Evolutionary conservation across 2,113 vertebrate species (phyloP), one percentile per base, ranked within the genome.

Genomic region (Pelvicachromis taeniatus): DNA sequence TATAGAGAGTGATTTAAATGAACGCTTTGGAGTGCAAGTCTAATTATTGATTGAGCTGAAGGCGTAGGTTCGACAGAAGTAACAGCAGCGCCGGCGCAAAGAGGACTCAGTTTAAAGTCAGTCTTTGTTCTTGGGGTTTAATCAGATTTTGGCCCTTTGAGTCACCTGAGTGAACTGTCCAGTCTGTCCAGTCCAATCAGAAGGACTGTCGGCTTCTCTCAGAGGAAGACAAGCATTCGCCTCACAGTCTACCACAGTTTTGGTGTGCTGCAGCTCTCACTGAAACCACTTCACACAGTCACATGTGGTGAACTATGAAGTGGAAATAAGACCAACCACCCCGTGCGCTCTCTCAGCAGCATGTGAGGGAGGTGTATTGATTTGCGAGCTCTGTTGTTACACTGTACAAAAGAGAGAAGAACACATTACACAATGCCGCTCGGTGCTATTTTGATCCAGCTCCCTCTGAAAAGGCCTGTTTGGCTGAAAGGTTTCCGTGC

Each of bases 361-460:
- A 61, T 93, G 92, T 89, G 93, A 92, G 91, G 91, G 94, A 93
- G 93, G 92, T n/a, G 87, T 93, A 96, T 96, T 82, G 95, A 96
- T 95, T 86, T 58, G 50, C 92, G 65, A 77, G 85, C 84, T 90
- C 83, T 91, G 87, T 89, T 93, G 91, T 92, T 91, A 90, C 79
- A 55, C 78, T 48, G 87, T 85, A 81, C 79, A 87, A 90, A 90
- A 84, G 77, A 90, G 80, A 92, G 75, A 86, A 65, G 85, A 92
- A 89, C 91, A 85, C 88, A 92, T 96, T 96, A 96, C 93, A 94
- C 95, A 95, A 96, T 93, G 65, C 38, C 3, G 61, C 86, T 86
- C 21, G 59, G 86, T 91, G 92, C 93, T 95, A 95, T 96, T 95
- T 95, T 91, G 79, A 94, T 88, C 83, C 55, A 40, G 11, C 73